Evolutionary conservation across 2,888 invertebrate species (phyloP), one percentile per base, ranked within the genome.

Genomic region (Orgyia antiqua): DNA sequence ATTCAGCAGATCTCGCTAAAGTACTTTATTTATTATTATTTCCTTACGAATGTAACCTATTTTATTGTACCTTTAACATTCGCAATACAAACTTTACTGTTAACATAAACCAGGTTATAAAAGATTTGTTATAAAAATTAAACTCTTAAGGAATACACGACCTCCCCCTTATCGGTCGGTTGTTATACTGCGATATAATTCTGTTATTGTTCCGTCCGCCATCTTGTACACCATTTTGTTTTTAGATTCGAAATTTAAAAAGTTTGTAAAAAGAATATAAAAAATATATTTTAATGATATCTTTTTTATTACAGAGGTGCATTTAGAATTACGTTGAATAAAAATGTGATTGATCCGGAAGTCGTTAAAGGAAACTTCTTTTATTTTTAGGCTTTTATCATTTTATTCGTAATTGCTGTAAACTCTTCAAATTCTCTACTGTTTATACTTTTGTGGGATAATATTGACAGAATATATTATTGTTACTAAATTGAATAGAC

Each of bases 111-210:
- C 44, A 39, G 58, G 55, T 33, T 74, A 74, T 79, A 79, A 79
- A 79, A 78, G 76, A 76, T 75, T 76, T 73, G 72, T 67, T 73
- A 58, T 78, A 76, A 80, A 80, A 83, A 80, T 80, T 82, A 78
- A 78, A 79, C 71, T 76, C 77, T 75, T 72, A 74, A 73, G 65
- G 68, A 67, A 67, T 61, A 53, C 32, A 27, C 31, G 32, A 45
- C 45, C 54, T 61, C 59, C 66, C 68, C 61, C 65, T 72, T 74
- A 72, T 68, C 67, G 62, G 51, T 36, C 41, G 56, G 59, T 47
- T 50, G 61, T 59, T 60, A 60, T 60, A 52, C 54, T 45, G 55
- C 61, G 64, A 60, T 63, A 66, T 78, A 76, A 75, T 79, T 80
- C 78, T 73, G 77, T 78, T 69, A 66, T 74, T 71, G 68, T 68